A percentile compares a stretch with the other conserved stretches of the same genome.
These are phyloP conservation scores for Cyanistes caeruleus DNA, from an alignment of 2,113 vertebrate species.

Conservation along the genomic window DNA sequence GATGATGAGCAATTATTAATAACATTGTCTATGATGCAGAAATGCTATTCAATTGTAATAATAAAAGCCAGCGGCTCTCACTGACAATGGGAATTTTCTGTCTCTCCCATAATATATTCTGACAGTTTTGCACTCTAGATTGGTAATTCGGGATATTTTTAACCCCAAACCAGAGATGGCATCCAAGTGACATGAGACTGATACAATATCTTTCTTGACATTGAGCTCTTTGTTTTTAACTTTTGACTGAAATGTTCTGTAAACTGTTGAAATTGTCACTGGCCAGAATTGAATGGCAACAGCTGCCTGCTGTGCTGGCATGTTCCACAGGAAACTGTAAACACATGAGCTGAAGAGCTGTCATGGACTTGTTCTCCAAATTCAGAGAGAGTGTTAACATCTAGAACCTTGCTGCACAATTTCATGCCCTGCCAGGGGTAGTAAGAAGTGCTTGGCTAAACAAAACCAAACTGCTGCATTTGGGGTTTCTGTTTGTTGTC, in stretches of 20 bases:
- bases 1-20: not conserved
- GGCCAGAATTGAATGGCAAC: not conserved
- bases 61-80: not conserved
- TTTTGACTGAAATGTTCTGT: not conserved
- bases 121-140: not conserved
- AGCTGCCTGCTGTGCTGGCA: not conserved
- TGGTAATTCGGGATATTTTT: not conserved
- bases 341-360: not conserved
- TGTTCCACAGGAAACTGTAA: not conserved
- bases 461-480: not conserved
- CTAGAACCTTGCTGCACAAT: not conserved
- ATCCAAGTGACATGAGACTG: not conserved
- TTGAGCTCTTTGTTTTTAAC: not conserved
- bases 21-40: not conserved
- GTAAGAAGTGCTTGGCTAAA: not conserved
- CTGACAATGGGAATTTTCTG: not conserved
- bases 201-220: not conserved
- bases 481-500: not conserved
- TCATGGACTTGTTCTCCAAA: not conserved
- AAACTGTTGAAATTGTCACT: not conserved
- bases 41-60: slow-evolving; percentile 1
- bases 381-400: not conserved
- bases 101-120: not conserved
- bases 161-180: not conserved
- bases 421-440: not conserved